phyloP scores from a whole-genome alignment of 2,888 invertebrate genomes.

The Acanthosepion pharaonis region DNA sequence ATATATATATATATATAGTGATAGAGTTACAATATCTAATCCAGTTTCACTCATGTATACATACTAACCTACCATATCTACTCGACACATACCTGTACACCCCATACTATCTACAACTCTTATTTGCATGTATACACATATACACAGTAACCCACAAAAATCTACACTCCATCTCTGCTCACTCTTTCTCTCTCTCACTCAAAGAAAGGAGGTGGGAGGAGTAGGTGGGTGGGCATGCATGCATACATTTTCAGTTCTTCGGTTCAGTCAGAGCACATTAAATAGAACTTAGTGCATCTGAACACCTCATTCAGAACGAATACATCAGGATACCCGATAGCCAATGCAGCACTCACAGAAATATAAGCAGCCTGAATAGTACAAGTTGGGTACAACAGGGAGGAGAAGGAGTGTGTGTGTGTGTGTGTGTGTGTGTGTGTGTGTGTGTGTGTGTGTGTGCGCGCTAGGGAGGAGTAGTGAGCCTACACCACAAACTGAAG shows the following conservation, averaged over 20 bases:
- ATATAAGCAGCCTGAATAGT: background rate
- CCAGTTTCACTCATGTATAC: no score
- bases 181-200: background rate
- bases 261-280: background rate
- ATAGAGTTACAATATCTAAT: no score
- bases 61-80: no score
- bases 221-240: background rate
- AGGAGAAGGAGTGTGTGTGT: background rate
- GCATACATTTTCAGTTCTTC: background rate
- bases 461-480: no score
- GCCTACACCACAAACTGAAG: no score
- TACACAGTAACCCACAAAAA: background rate
- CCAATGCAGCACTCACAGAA: background rate
- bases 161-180: background rate
- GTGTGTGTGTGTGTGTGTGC: no score
- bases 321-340: background rate
- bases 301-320: background rate
- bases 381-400: background rate
- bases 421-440: no score
- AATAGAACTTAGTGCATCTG: background rate
- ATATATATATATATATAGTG: no score
- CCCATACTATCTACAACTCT: no score
- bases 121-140: background rate
- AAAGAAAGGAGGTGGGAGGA: background rate
- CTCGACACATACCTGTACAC: background rate